phyloP scores from a whole-genome alignment of 2,113 vertebrate genomes.

The Hippopotamus amphibius region DNA sequence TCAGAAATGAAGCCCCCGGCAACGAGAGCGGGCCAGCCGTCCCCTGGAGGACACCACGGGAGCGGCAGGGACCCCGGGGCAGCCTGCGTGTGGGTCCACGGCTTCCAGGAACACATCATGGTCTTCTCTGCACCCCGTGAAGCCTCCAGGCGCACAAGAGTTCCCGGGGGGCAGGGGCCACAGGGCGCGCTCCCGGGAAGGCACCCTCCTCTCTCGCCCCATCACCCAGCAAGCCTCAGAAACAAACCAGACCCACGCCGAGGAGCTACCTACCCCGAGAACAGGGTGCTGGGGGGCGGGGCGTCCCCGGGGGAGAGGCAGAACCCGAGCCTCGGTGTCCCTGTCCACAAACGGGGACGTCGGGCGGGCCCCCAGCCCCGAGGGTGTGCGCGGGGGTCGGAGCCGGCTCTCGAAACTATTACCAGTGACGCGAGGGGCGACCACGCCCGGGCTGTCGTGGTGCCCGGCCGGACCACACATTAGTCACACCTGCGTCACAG shows the following conservation, averaged over 20 bases:
- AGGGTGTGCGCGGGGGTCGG: rapidly evolving
- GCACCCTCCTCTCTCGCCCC: background rate
- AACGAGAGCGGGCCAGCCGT: background rate
- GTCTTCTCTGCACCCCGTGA: rapidly evolving
- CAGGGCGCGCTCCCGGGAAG: rapidly evolving
- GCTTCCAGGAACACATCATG: background rate
- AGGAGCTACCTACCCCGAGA: background rate
- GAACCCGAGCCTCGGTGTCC: background rate
- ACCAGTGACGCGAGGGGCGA: rapidly evolving
- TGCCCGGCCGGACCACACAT: rapidly evolving
- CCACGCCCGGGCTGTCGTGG: rapidly evolving
- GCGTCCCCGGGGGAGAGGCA: background rate
- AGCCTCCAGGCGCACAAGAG: background rate
- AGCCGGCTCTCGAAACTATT: background rate
- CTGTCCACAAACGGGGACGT: background rate
- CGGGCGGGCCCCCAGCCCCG: background rate
- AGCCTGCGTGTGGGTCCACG: rapidly evolving
- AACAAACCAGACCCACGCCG: rapidly evolving
- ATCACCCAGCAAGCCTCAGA: background rate
- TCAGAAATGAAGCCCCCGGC: too few relatives aligned
- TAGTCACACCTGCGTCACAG: rapidly evolving
- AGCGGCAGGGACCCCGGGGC: too few relatives aligned
- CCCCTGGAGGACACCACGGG: background rate
- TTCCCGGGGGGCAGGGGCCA: background rate
- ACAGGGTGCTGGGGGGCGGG: background rate